Evolutionary conservation across 1,140 invertebrate genomes (phyloP), one percentile per base, ranked within the genome.

Genomic region (Platyscapa corneri): DNA sequence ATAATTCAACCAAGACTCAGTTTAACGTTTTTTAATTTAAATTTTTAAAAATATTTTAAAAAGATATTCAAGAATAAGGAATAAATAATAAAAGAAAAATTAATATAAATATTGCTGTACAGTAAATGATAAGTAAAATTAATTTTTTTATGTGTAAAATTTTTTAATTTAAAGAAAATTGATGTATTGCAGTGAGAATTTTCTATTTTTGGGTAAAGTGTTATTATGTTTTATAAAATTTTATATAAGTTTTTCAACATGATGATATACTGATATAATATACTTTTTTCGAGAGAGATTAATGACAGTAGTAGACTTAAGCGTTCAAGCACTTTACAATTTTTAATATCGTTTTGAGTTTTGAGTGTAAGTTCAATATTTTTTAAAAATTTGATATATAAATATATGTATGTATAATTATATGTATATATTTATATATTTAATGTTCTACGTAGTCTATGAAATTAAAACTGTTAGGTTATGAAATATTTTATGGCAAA

Each of bases 331-430:
- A 60, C 32, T 78, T 78, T 78, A 42, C 34, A 65, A 7, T n/a
- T 79, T 79, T 79, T 65, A 79, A 79, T 10, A 79, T 79, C 46
- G 10, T 67, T 37, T 42, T 46, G 6, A 70, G 7, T 67, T 37
- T 65, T n/a, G 34, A 46, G 23, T 30, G 46, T 46, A 42, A 67
- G 3, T 70, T 34, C 20, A 34, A 49, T 32, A 16, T 70, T 67
- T 67, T 81, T 81, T 70, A 70, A n/a, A 81, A 65, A 70, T 70
- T 65, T 70, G 79, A 53, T 32, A 74, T 27, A 74, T 74, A n/a
- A 14, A 74, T n/a, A n/a, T n/a, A n/a, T n/a, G n/a, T n/a, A n/a
- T n/a, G n/a, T n/a, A n/a, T n/a, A n/a, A n/a, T n/a, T n/a, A n/a
- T n/a, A n/a, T n/a, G n/a, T n/a, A n/a, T n/a, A n/a, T n/a, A n/a